Evolutionary conservation across 2,797 vertebrate species (phyloP).

Genomic region (Silurus aristotelis): DNA sequence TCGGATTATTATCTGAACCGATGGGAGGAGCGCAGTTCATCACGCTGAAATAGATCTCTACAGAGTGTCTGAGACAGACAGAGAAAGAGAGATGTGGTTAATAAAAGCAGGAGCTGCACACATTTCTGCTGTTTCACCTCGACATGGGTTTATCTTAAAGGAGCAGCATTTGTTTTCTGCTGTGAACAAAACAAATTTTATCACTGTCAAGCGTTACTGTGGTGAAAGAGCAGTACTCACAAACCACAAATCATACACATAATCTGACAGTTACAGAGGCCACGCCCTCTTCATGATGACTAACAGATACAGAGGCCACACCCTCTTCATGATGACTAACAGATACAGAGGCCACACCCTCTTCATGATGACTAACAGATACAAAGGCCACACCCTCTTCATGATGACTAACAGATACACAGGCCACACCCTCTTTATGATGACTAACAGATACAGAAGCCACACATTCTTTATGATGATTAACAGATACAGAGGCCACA

Average conservation of each 20-base stretch:
- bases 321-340: neutral
- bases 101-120: conserved; percentile 3
- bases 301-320: neutral
- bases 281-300: no score
- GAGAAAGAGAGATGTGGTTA: conserved; percentile 21
- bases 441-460: neutral
- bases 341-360: neutral
- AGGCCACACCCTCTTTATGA: neutral
- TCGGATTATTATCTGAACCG: conserved; percentile 49
- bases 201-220: neutral
- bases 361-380: neutral
- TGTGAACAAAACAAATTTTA: neutral
- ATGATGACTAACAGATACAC: neutral
- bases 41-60: conserved; percentile 44
- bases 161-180: neutral
- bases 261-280: neutral
- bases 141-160: neutral
- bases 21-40: conserved; percentile 35
- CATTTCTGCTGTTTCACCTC: neutral
- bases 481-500: neutral
- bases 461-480: neutral
- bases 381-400: neutral
- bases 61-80: conserved; percentile 22
- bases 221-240: neutral
- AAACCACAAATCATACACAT: neutral